Percentiles rank a stretch among this genome's conserved stretches.
phyloP scores from a whole-genome alignment of 2,797 vertebrate genomes.

The Anomalospiza imberbis region DNA sequence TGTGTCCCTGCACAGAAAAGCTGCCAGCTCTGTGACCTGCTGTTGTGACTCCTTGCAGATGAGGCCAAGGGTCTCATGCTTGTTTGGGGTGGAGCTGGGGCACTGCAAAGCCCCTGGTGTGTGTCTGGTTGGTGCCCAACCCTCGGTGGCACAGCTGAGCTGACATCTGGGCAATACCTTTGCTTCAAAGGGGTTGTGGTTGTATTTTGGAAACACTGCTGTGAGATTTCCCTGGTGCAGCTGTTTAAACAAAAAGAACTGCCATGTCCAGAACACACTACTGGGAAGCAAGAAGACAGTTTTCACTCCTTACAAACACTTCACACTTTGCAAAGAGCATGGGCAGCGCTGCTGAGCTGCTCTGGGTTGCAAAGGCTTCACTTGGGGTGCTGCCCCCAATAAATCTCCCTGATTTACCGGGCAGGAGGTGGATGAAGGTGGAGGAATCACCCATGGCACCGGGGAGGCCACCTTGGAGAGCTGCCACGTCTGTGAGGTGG shows the following conservation, averaged over 20 bases:
- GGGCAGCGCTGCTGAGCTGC: neutral
- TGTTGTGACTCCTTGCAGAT: neutral
- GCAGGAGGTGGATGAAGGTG: neutral
- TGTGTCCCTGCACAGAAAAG: neutral
- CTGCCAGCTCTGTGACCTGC: neutral
- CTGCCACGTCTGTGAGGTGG: neutral
- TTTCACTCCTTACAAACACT: neutral
- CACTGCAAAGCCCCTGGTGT: neutral
- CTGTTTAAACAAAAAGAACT: neutral
- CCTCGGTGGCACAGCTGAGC: neutral
- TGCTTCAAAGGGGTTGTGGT: neutral
- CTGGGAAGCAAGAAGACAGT: neutral
- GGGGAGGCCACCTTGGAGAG: neutral
- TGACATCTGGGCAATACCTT: neutral
- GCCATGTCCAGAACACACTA: rapidly evolving
- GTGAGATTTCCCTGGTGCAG: neutral
- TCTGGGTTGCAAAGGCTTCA: rapidly evolving
- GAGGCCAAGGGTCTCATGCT: neutral
- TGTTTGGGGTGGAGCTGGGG: neutral
- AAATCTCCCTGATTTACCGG: neutral
- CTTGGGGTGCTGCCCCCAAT: neutral
- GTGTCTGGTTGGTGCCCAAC: neutral
- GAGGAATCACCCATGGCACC: neutral
- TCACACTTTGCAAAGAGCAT: neutral
- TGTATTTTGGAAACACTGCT: neutral